These are phyloP conservation scores for Latrodectus geometricus DNA, from an alignment of 1,140 invertebrate species.

Conservation along the genomic window DNA sequence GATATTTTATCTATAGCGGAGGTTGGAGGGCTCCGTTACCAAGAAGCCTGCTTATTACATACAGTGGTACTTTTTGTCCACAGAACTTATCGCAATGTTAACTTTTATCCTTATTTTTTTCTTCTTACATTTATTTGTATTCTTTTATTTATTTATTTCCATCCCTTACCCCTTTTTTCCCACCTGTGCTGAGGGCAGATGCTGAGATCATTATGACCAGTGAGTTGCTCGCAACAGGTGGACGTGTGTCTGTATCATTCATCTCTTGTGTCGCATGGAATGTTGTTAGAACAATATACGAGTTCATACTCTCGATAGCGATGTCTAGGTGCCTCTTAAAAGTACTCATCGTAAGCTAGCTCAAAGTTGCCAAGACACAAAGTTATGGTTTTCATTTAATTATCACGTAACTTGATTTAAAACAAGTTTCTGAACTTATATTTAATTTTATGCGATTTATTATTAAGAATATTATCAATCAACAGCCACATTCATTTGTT, in stretches of 20 bases:
- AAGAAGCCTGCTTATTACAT: neutral
- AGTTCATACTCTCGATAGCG: too few species aligned
- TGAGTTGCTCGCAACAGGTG: neutral
- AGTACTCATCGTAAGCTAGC: too few species aligned
- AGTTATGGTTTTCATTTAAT: too few species aligned
- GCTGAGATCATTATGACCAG: neutral
- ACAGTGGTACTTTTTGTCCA: neutral
- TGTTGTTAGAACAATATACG: too few species aligned
- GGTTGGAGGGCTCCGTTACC: neutral
- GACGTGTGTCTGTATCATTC: neutral
- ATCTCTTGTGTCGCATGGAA: too few species aligned
- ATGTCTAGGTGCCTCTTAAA: too few species aligned
- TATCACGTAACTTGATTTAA: too few species aligned
- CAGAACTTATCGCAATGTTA: neutral
- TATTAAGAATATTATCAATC: too few species aligned
- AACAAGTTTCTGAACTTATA: too few species aligned
- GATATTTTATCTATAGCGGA: neutral
- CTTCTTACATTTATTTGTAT: neutral
- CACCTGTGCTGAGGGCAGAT: neutral
- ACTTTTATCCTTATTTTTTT: neutral
- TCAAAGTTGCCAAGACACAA: too few species aligned
- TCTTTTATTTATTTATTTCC: neutral
- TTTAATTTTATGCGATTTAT: too few species aligned
- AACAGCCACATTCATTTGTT: too few species aligned
- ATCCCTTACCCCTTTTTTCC: neutral